Evolutionary conservation across 2,797 vertebrate genomes (phyloP), one percentile per base, ranked within the genome.

Genomic region (Fringilla coelebs): DNA sequence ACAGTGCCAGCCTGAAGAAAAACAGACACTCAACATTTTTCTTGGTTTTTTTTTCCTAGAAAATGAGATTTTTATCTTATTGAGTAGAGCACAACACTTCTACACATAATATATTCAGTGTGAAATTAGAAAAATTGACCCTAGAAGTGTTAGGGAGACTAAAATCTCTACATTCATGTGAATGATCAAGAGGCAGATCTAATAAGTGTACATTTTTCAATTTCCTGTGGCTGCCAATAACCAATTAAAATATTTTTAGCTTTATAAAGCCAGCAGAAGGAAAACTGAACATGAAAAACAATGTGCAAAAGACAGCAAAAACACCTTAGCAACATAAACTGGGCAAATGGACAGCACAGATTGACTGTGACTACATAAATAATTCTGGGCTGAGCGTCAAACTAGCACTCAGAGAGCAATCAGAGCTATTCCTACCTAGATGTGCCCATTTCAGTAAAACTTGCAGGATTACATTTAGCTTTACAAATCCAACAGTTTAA

Each of bases 111-210:
- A 76, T 46, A 79, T 36, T 45, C 11, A 12, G 43, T 17, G 17
- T 49, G 45, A 75, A 89, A 95, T 79, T 49, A 76, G 66, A 94
- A 93, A 85, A 81, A 93, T 45, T 86, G 88, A 94, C 54, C 36
- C 28, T 25, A 0, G 40, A 61, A 89, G 10, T 55, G n/a, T 88
- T 62, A 81, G 45, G 20, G 40, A 93, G 46, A 83, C 60, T 51
- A 78, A 91, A 91, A 86, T 24, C 9, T 75, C 61, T 77, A 80
- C 34, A 62, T 73, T 75, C 14, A 32, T n/a, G 17, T 22, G n/a
- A 93, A 84, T 11, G 11, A 92, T 38, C 84, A 79, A 79, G 31
- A 87, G 20, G 22, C n/a, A 81, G 9, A 60, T 26, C 34, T 88
- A 88, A 90, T 67, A 57, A 81, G 16, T 18, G 10, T 31, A 72